Evolutionary conservation across 2,888 invertebrate genomes (phyloP).

Genomic region (Thelaira solivaga): DNA sequence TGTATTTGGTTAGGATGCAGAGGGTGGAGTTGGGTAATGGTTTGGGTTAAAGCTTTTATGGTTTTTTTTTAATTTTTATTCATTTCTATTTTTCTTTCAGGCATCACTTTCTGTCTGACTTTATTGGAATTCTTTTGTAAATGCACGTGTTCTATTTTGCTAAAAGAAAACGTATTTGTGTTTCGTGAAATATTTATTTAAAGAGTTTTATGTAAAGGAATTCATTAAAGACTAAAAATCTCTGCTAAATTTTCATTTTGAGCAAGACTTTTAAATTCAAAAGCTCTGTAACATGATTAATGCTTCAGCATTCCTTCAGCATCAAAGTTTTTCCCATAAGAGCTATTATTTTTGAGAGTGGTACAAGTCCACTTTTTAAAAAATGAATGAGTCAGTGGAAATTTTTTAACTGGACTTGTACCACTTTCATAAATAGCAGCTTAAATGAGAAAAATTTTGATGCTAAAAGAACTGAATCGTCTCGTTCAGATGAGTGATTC

Average conservation of each 20-base stretch:
- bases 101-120: conserved; percentile 5
- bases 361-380: too few species aligned
- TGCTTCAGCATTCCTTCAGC: too few species aligned
- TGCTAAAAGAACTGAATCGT: too few species aligned
- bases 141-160: background rate
- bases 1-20: background rate
- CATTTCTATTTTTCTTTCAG: conserved; percentile 1
- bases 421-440: too few species aligned
- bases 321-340: too few species aligned
- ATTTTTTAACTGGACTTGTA: too few species aligned
- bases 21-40: background rate
- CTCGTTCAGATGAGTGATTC: too few species aligned
- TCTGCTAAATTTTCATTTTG: background rate
- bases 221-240: background rate
- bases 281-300: too few species aligned
- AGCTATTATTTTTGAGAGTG: too few species aligned
- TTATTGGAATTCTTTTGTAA: conserved; percentile 52
- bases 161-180: background rate
- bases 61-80: conserved; percentile 5
- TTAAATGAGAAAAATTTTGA: too few species aligned
- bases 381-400: too few species aligned
- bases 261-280: too few species aligned
- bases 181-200: background rate
- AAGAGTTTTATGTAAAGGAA: conserved; percentile 22
- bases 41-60: background rate